Base-by-base conservation (phyloP, 2,797 vertebrate species). In the Zalophus californianus region DNA sequence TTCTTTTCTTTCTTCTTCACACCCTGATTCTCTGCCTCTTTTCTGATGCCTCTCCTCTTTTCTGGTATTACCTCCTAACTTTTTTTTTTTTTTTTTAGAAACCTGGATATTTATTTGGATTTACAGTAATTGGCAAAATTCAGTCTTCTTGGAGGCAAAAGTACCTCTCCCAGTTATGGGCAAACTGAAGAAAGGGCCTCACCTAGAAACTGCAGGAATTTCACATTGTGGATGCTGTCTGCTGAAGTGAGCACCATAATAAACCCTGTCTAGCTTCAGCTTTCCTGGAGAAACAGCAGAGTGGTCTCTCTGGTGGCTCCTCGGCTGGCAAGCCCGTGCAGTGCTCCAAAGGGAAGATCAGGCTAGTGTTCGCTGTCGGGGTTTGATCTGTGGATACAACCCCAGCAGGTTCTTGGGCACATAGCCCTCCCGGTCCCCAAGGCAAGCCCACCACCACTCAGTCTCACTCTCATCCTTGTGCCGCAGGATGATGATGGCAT, bases 371-470 rank as follows among this genome's bases (percentile, higher is more conserved):
- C 99, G 99, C 98, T 99, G 99, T 95, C 99, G 99, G 96, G 99
- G 99, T 98, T 99, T 99, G 99, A 99, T 99, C 98, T 99, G 99
- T 62, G 99, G 99, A 97, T 99, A 99, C 95, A 99, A 97, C 99
- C 38, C 38, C 38, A 38, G 38, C 38, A 38, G 38, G 38, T 38
- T 38, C 38, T 38, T 38, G 38, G 38, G 38, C 38, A 38, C 38
- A 4, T 38, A 38, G 38, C 38, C 38, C 38, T 38, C 38, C 38
- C 38, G 38, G 38, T 38, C 38, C 38, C 38, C 38, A 38, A 38
- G 38, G 38, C 38, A 38, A 38, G 38, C 38, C 38, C 38, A 38
- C 38, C 38, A 38, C 38, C 38, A 38, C 38, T 38, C 38, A 38
- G 38, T 38, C 38, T 38, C 38, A 38, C 38, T 38, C 38, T 38